phyloP scores from a whole-genome alignment of 2,888 invertebrate species.

The Tiphia femorata region DNA sequence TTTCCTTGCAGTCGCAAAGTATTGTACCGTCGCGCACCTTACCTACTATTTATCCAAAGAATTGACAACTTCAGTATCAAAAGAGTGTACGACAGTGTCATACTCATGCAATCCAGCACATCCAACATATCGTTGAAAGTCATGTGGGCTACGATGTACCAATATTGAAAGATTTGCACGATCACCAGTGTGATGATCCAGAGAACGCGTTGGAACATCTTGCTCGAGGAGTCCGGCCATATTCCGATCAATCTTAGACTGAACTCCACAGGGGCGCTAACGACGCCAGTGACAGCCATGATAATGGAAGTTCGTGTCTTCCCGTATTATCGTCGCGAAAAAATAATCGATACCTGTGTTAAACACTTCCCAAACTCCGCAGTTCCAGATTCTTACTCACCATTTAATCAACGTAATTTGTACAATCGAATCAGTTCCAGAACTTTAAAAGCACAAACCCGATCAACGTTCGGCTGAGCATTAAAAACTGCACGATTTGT shows the following conservation, averaged over 20 bases:
- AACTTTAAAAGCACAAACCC: no score
- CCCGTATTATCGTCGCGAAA: no score
- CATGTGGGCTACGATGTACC: slow-evolving; percentile 21
- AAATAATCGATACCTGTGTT: no score
- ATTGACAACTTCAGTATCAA: slow-evolving; percentile 24
- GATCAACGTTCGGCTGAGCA: no score
- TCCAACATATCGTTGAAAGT: slow-evolving; percentile 16
- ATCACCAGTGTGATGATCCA: slow-evolving; percentile 12
- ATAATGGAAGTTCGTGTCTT: no score
- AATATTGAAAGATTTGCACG: slow-evolving; percentile 23
- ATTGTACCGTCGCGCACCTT: no score
- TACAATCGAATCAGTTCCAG: no score
- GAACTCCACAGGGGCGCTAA: slow-evolving; percentile 22
- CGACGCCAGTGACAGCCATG: slow-evolving; percentile 7
- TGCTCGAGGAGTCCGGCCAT: slow-evolving; percentile 26
- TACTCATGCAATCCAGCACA: slow-evolving; percentile 24
- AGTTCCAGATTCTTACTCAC: no score
- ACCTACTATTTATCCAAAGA: slow-evolving; percentile 25
- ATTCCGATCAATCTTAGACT: slow-evolving; percentile 28
- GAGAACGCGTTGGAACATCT: slow-evolving; percentile 6
- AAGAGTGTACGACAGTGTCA: slow-evolving; percentile 26
- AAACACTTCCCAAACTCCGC: no score
- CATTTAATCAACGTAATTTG: no score
- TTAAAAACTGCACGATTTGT: no score
- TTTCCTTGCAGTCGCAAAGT: no score